A percentile compares a stretch with the other conserved stretches of the same genome.
Evolutionary conservation across 2,888 invertebrate genomes (phyloP).

Genomic region (Trimorus sp.): DNA sequence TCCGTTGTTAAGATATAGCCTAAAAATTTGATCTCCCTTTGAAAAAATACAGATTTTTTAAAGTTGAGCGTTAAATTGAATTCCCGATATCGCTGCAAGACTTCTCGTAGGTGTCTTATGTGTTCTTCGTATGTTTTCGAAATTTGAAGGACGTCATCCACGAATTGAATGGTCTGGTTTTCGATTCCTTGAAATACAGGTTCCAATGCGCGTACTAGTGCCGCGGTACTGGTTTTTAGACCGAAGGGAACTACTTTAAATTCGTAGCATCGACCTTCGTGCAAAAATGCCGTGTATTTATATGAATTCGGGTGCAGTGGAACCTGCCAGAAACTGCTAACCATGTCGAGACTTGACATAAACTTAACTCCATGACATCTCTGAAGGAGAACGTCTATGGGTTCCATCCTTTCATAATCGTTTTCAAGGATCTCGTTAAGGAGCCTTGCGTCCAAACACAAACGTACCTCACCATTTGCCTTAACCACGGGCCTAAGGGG

Average conservation of each 20-base stretch:
- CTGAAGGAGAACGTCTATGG: slow-evolving; percentile 6
- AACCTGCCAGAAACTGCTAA: no score
- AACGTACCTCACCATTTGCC: no score
- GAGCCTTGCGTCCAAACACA: neutral
- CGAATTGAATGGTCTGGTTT: no score
- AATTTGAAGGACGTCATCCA: no score
- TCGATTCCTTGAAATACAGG: neutral
- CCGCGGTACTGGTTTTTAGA: no score
- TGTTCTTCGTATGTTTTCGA: slow-evolving; percentile 21
- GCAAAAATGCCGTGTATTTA: slow-evolving; percentile 15
- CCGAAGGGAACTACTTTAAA: no score
- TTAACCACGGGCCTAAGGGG: neutral
- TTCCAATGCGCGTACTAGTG: neutral
- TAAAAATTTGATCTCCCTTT: slow-evolving; percentile 13
- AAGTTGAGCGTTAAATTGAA: slow-evolving; percentile 12
- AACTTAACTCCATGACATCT: slow-evolving; percentile 1
- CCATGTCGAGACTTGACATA: no score
- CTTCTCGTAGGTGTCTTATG: neutral
- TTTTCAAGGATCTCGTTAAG: slow-evolving; percentile 1
- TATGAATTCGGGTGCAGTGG: no score
- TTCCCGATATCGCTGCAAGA: no score
- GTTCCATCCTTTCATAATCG: slow-evolving; percentile 11
- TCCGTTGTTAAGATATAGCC: no score
- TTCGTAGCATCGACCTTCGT: slow-evolving; percentile 4
- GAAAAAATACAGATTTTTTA: slow-evolving; percentile 1